These are phyloP conservation scores for Dolichallabes microphthalmus DNA, from an alignment of 2,113 vertebrate genomes.

Conservation along the genomic window DNA sequence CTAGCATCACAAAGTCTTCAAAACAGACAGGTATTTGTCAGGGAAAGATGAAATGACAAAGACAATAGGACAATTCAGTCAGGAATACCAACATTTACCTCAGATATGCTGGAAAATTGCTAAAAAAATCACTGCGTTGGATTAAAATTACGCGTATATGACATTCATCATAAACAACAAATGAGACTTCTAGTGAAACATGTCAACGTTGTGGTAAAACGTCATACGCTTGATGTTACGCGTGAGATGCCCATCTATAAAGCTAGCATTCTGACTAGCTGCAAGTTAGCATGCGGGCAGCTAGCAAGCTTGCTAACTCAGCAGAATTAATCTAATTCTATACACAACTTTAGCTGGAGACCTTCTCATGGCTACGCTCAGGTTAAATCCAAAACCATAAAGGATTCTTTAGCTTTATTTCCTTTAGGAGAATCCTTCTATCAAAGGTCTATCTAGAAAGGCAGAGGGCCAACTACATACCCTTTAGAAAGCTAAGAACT, in stretches of 20 bases:
- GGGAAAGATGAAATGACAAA: background rate
- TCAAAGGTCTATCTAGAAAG: background rate
- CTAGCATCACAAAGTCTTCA: background rate
- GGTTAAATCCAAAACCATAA: background rate
- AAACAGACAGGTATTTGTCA: background rate
- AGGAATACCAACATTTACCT: background rate
- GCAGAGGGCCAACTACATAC: background rate
- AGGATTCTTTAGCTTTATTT: background rate
- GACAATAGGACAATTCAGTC: background rate
- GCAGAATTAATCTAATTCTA: background rate
- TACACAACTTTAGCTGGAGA: background rate
- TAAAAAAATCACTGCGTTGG: too few species aligned
- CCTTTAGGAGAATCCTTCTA: background rate
- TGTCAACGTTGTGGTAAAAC: background rate
- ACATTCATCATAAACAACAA: background rate
- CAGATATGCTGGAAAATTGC: background rate
- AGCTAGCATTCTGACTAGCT: background rate
- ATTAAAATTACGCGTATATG: background rate
- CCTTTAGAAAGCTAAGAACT: background rate
- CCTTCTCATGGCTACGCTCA: background rate
- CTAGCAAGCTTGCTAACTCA: background rate
- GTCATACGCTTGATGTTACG: background rate
- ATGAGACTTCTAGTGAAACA: background rate
- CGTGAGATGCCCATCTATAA: background rate
- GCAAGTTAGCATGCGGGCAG: background rate